A percentile compares a stretch with the other conserved stretches of the same genome.
Conservation (phyloP, 2,888 invertebrate genomes). For the Hirtodrosophila alboralis region DNA sequence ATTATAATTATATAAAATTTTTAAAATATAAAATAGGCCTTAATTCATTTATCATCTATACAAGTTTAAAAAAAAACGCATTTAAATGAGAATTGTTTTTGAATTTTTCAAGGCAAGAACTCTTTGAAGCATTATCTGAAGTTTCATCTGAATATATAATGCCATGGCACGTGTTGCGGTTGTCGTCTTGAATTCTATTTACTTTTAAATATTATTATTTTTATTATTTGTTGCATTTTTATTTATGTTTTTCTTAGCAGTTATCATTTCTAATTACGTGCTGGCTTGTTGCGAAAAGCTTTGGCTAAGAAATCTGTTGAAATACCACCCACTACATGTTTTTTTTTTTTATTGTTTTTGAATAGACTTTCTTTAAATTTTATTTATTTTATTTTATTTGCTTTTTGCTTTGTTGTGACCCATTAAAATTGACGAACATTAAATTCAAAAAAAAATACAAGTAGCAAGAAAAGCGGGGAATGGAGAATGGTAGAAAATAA, state of each 20-base stretch:
- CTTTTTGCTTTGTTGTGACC: slow-evolving; percentile 21
- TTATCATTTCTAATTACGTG: slow-evolving; percentile 58
- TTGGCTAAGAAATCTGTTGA: slow-evolving; percentile 34
- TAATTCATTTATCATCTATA: too few relatives aligned
- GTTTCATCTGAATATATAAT: slow-evolving; percentile 7
- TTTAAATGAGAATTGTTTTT: slow-evolving; percentile 7
- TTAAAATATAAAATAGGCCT: too few relatives aligned
- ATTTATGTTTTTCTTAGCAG: slow-evolving; percentile 2
- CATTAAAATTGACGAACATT: slow-evolving; percentile 19
- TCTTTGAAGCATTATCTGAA: too few relatives aligned
- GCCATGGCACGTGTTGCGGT: slow-evolving; percentile 17
- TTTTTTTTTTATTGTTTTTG: not conserved
- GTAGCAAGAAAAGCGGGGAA: not conserved
- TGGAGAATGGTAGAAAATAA: not conserved
- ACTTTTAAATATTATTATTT: not conserved
- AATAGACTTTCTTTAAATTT: slow-evolving; percentile 34
- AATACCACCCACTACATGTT: slow-evolving; percentile 17
- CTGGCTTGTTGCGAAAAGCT: slow-evolving; percentile 38
- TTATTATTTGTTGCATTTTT: too few relatives aligned
- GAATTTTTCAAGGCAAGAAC: too few relatives aligned
- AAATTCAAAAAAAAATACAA: not conserved
- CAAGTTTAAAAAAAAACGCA: too few relatives aligned
- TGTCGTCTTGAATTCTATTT: slow-evolving; percentile 4
- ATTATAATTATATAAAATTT: too few relatives aligned
- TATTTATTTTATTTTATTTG: slow-evolving; percentile 7